These are phyloP conservation scores for Polietes domitor DNA, from an alignment of 2,888 invertebrate species.

Conservation along the genomic window DNA sequence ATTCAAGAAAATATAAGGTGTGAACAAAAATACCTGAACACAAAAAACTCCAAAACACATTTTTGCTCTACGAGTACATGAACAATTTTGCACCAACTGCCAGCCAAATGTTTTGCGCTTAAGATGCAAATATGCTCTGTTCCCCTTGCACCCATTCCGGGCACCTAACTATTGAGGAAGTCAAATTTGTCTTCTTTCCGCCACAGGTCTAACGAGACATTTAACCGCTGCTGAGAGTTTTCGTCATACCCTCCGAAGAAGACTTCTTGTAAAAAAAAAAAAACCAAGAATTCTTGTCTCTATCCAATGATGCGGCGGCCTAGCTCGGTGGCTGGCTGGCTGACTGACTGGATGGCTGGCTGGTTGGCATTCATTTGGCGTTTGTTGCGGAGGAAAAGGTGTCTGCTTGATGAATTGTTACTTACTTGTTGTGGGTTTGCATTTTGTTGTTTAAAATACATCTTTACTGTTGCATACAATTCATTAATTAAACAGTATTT, in stretches of 20 bases:
- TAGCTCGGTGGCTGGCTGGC: conserved; percentile 31
- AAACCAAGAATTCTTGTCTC: conserved; percentile 26
- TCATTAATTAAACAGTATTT: conserved; percentile 80
- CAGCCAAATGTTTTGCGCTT: conserved; percentile 51
- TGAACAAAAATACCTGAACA: conserved; percentile 33
- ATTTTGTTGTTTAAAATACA: conserved; percentile 49
- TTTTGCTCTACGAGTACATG: not conserved
- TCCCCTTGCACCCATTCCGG: conserved; percentile 32
- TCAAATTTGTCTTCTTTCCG: conserved; percentile 69
- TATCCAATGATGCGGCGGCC: not conserved
- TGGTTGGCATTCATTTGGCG: not conserved
- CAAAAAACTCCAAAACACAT: conserved; percentile 18
- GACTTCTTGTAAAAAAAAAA: not conserved
- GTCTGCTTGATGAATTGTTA: conserved; percentile 69
- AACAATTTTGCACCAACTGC: conserved; percentile 20
- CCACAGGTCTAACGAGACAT: conserved; percentile 67
- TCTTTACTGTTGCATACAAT: conserved; percentile 70
- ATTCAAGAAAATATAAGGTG: conserved; percentile 13
- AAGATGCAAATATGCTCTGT: conserved; percentile 63
- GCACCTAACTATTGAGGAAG: conserved; percentile 74
- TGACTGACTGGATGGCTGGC: conserved; percentile 22
- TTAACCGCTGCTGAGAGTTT: conserved; percentile 60
- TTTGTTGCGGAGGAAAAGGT: conserved; percentile 46
- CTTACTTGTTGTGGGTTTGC: conserved; percentile 66
- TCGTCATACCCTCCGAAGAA: conserved; percentile 1